Evolutionary conservation across 2,888 invertebrate species (phyloP).

Genomic region (Heliconius sara): DNA sequence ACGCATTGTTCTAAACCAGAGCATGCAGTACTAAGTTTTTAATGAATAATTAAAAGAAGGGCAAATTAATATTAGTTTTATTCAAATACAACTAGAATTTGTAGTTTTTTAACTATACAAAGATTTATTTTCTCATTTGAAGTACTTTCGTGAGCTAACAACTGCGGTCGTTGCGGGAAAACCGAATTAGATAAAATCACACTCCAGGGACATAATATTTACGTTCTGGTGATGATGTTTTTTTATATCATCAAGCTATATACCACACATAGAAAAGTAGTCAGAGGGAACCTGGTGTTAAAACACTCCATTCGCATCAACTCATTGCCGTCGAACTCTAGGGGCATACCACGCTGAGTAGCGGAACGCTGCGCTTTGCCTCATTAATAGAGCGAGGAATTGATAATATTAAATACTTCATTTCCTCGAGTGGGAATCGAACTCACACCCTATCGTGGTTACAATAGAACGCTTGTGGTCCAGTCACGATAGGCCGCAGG

Average conservation of each 20-base stretch:
- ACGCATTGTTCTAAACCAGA: slow-evolving; percentile 8
- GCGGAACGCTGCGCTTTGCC: background rate
- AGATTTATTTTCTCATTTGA: no score
- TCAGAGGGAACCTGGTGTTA: background rate
- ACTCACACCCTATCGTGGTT: background rate
- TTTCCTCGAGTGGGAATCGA: background rate
- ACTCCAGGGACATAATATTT: no score
- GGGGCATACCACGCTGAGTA: background rate
- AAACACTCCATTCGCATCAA: background rate
- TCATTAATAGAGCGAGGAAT: background rate
- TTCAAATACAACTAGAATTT: no score
- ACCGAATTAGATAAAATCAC: background rate
- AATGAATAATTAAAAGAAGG: slow-evolving; percentile 4
- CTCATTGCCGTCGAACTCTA: background rate
- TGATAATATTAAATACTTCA: background rate
- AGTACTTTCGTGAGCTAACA: no score
- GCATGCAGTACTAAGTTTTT: slow-evolving; percentile 2
- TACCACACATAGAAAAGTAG: no score
- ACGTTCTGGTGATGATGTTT: no score
- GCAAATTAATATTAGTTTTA: slow-evolving; percentile 1
- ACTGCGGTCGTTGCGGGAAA: background rate
- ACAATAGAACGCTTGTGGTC: background rate
- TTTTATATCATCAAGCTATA: background rate
- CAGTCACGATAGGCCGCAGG: no score
- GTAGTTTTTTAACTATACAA: no score